These are phyloP conservation scores for Mamestra configurata DNA, from an alignment of 1,140 invertebrate genomes.

Conservation along the genomic window DNA sequence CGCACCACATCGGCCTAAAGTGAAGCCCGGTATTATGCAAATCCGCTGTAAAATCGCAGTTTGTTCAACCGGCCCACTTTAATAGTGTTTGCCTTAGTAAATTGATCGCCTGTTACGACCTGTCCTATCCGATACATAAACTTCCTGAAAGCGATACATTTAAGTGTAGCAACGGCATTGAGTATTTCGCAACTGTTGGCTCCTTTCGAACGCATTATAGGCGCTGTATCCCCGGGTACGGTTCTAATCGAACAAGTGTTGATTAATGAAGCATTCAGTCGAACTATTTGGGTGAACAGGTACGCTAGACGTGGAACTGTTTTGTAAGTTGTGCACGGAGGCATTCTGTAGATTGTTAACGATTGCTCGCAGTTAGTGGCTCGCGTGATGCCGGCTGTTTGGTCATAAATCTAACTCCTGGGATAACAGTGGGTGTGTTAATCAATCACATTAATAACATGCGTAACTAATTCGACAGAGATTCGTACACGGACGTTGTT, in stretches of 20 bases:
- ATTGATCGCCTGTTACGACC: slow-evolving; percentile 57
- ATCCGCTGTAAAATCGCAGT: slow-evolving; percentile 67
- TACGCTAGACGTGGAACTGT: neutral
- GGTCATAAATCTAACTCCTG: neutral
- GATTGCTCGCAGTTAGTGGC: neutral
- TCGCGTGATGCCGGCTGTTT: slow-evolving; percentile 4
- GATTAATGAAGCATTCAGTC: slow-evolving; percentile 46
- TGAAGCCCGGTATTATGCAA: slow-evolving; percentile 66
- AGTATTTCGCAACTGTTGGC: slow-evolving; percentile 53
- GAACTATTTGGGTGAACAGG: slow-evolving; percentile 26
- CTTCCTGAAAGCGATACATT: slow-evolving; percentile 63
- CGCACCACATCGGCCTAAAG: slow-evolving; percentile 27
- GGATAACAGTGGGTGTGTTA: slow-evolving; percentile 4
- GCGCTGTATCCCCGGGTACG: slow-evolving; percentile 31
- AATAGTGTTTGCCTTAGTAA: slow-evolving; percentile 64
- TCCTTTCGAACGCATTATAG: slow-evolving; percentile 51
- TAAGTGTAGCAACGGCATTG: slow-evolving; percentile 42
- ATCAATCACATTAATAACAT: slow-evolving; percentile 1
- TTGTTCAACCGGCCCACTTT: slow-evolving; percentile 60
- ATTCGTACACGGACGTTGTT: slow-evolving; percentile 23
- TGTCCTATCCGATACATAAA: slow-evolving; percentile 63
- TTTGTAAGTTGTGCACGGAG: slow-evolving; percentile 14
- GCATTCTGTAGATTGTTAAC: slow-evolving; percentile 9
- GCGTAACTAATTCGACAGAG: slow-evolving; percentile 6
- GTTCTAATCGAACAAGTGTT: slow-evolving; percentile 29